Percentiles rank a stretch among this genome's conserved stretches.
These are phyloP conservation scores for Athripsodes cinereus DNA, from an alignment of 2,888 invertebrate genomes.

Conservation along the genomic window DNA sequence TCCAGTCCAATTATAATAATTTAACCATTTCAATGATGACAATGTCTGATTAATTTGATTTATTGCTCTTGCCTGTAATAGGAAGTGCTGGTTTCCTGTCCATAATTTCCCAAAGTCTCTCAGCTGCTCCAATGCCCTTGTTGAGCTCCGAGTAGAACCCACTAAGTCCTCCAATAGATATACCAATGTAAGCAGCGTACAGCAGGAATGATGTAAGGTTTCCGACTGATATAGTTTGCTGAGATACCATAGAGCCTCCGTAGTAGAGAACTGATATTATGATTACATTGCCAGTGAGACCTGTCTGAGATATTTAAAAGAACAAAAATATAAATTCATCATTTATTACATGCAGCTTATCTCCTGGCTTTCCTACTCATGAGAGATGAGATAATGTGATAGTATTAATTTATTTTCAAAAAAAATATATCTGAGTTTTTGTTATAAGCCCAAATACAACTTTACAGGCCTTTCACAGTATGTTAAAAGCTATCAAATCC, in stretches of 20 bases:
- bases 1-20: too few relatives aligned
- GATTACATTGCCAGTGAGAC: slow-evolving; percentile 83
- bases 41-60: too few relatives aligned
- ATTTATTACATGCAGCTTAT: too few relatives aligned
- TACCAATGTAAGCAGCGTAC: slow-evolving; percentile 90
- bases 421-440: too few relatives aligned
- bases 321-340: too few relatives aligned
- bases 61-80: slow-evolving; percentile 58
- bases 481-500: too few relatives aligned
- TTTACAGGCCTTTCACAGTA: too few relatives aligned
- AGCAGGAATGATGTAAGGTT: slow-evolving; percentile 88
- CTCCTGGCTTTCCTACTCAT: too few relatives aligned
- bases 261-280: slow-evolving; percentile 88
- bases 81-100: slow-evolving; percentile 77
- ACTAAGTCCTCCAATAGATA: slow-evolving; percentile 84
- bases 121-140: slow-evolving; percentile 87
- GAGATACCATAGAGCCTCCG: slow-evolving; percentile 83
- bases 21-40: too few relatives aligned
- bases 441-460: too few relatives aligned
- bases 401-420: neutral
- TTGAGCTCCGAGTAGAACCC: slow-evolving; percentile 92
- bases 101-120: slow-evolving; percentile 83
- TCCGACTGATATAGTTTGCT: slow-evolving; percentile 73
- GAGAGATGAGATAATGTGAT: too few relatives aligned
- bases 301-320: slow-evolving; percentile 53